phyloP scores from a whole-genome alignment of 1,140 invertebrate genomes.

The Asbolus verrucosus region DNA sequence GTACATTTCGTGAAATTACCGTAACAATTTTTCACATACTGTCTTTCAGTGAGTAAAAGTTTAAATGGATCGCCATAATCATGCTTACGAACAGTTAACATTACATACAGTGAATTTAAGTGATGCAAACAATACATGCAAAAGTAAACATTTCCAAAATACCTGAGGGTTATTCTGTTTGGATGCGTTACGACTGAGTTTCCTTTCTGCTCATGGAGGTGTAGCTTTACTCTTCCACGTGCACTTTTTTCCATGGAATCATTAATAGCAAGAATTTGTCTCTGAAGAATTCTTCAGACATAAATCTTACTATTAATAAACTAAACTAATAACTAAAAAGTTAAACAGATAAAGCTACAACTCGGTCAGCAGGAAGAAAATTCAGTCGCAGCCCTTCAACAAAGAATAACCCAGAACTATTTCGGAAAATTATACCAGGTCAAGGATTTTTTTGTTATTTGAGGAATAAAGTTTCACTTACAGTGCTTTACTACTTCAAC shows the following conservation, averaged over 20 bases:
- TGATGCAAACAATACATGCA: constrained; percentile 58
- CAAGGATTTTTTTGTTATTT: background rate
- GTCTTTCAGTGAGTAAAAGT: constrained; percentile 54
- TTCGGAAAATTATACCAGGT: constrained; percentile 1
- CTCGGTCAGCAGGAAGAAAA: background rate
- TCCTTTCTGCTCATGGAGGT: too few species aligned
- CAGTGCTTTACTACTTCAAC: too few species aligned
- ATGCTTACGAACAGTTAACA: constrained; percentile 54
- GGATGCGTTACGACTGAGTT: too few species aligned
- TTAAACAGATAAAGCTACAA: background rate
- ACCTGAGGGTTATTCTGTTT: constrained; percentile 44
- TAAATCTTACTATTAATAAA: background rate
- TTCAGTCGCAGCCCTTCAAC: background rate
- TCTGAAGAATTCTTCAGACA: constrained; percentile 43
- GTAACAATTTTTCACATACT: constrained; percentile 57
- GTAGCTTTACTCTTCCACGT: too few species aligned
- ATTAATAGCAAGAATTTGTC: constrained; percentile 51
- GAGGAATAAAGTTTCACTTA: too few species aligned
- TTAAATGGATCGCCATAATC: constrained; percentile 49
- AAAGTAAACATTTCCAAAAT: constrained; percentile 54
- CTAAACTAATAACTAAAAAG: background rate
- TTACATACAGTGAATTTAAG: constrained; percentile 60
- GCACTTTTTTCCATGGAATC: too few species aligned
- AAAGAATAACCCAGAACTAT: background rate
- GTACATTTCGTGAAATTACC: constrained; percentile 50